Conservation (phyloP, 2,888 invertebrate species). For the Drosophila testacea region DNA sequence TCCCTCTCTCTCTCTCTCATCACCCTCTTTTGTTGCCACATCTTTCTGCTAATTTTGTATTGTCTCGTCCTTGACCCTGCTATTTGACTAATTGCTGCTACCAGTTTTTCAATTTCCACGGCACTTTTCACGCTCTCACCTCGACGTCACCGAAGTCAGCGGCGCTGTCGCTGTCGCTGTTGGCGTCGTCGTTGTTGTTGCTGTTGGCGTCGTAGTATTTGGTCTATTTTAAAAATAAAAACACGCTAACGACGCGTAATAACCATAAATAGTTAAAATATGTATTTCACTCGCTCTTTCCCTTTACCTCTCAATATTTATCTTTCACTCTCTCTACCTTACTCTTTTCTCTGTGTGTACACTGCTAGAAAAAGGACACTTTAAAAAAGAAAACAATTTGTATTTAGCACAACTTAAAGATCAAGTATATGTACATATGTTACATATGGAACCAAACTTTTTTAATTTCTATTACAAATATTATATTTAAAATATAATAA, state of each 20-base stretch:
- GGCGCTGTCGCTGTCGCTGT: constrained; percentile 4
- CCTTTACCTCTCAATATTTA: no score
- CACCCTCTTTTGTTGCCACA: background rate
- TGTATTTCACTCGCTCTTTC: background rate
- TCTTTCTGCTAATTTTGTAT: background rate
- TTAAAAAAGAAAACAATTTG: no score
- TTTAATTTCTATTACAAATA: no score
- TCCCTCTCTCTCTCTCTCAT: background rate
- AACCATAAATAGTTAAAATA: constrained; percentile 62
- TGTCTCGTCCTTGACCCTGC: constrained; percentile 42
- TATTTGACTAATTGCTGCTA: constrained; percentile 39
- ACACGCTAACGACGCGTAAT: constrained; percentile 57
- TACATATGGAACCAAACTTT: no score
- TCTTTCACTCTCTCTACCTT: background rate
- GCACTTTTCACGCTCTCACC: constrained; percentile 19
- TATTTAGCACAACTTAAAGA: no score
- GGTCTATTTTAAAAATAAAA: constrained; percentile 52
- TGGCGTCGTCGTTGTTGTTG: constrained; percentile 3
- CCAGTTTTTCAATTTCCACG: constrained; percentile 39
- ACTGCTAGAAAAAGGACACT: no score
- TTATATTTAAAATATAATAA: no score
- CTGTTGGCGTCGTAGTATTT: constrained; percentile 17
- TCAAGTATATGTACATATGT: no score
- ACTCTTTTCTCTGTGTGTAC: background rate
- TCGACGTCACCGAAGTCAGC: constrained; percentile 23